phyloP scores from a whole-genome alignment of 2,797 vertebrate genomes.

The Myotis planiceps region DNA sequence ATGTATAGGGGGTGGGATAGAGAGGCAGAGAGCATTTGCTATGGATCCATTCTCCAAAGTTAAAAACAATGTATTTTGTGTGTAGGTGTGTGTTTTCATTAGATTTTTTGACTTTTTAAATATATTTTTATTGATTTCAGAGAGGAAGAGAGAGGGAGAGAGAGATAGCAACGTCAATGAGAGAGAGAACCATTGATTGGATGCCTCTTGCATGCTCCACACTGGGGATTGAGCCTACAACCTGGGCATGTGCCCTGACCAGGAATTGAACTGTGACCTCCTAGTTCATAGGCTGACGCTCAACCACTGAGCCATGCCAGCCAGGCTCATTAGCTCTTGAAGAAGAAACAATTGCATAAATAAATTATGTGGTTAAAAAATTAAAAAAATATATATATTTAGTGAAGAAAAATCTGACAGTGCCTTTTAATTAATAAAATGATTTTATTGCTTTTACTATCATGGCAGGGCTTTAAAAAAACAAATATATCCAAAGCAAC shows the following conservation, averaged over 20 bases:
- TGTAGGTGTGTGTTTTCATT: neutral
- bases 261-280: no score
- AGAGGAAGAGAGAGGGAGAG: no score
- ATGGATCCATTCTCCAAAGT: neutral
- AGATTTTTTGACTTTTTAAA: neutral
- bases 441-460: neutral
- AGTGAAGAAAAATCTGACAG: constrained; percentile 13
- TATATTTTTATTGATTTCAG: no score
- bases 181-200: no score
- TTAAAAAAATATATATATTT: neutral
- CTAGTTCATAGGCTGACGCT: no score
- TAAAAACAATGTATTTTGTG: neutral
- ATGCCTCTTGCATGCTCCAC: no score
- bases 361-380: neutral
- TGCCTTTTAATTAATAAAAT: constrained; percentile 44
- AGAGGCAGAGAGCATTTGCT: neutral
- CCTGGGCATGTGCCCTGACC: no score
- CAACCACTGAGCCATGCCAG: no score
- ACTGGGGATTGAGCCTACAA: no score
- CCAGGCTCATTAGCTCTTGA: neutral
- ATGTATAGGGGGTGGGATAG: neutral
- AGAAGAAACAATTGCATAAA: constrained; percentile 25
- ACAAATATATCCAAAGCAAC: neutral
- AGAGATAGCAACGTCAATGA: no score
- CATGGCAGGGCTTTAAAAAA: neutral